Conservation (phyloP, 2,113 vertebrate genomes). For the Gallinago media region DNA sequence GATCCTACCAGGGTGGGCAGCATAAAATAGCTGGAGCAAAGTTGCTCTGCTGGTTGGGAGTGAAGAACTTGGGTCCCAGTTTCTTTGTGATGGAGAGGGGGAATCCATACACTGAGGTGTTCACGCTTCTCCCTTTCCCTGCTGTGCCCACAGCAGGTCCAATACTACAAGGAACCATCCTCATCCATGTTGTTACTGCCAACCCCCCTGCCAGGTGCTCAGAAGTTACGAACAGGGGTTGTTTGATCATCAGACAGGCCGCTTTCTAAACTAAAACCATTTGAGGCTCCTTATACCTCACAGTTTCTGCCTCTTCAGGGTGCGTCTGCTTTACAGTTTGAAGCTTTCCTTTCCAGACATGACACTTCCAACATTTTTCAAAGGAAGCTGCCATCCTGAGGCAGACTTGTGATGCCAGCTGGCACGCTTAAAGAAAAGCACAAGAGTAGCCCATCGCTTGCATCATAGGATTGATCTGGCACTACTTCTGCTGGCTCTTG, state of each 20-base stretch:
- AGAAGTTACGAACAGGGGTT: not conserved
- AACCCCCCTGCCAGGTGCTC: not conserved
- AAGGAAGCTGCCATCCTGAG: not conserved
- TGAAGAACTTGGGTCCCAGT: not conserved
- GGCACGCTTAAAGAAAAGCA: not conserved
- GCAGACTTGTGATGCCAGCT: not conserved
- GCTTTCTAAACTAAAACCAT: not conserved
- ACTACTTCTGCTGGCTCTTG: not conserved
- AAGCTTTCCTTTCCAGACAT: not conserved
- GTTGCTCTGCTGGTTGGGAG: not conserved
- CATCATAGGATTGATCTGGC: not conserved
- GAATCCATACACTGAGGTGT: not conserved
- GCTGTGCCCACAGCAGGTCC: not conserved
- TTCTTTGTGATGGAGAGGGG: not conserved
- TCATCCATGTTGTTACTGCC: not conserved
- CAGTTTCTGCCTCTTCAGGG: not conserved
- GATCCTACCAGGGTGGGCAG: not conserved
- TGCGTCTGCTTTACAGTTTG: not conserved
- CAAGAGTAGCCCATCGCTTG: not conserved
- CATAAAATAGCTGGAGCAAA: not conserved
- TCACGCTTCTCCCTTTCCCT: not conserved
- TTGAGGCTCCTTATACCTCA: not conserved
- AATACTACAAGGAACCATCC: accelerated
- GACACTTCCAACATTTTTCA: not conserved
- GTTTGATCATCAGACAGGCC: not conserved